These are phyloP conservation scores for Octodon degus DNA, from an alignment of 2,113 vertebrate genomes.

Conservation along the genomic window DNA sequence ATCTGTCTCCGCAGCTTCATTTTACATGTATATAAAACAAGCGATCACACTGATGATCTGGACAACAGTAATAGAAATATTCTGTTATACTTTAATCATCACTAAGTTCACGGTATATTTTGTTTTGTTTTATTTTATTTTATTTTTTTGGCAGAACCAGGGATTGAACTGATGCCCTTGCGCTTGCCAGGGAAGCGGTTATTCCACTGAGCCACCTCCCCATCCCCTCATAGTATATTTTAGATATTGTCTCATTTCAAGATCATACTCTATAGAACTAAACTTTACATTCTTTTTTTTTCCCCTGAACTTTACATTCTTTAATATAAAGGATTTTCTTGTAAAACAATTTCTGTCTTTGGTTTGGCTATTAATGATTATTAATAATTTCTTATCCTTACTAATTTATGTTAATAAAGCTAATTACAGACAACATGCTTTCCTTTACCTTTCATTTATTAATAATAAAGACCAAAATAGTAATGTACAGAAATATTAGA, in stretches of 20 bases:
- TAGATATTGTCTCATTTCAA: constrained; percentile 38
- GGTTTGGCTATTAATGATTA: constrained; percentile 26
- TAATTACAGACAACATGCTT: not conserved
- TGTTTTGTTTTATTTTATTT: not conserved
- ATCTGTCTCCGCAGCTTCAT: not conserved
- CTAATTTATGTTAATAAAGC: constrained; percentile 50
- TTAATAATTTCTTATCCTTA: constrained; percentile 40
- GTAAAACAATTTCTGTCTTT: constrained; percentile 51
- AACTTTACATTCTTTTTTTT: constrained; percentile 25
- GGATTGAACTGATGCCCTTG: too few species aligned
- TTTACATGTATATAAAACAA: not conserved
- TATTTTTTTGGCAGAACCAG: too few species aligned
- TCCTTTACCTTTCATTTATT: constrained; percentile 37
- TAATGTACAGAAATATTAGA: not conserved
- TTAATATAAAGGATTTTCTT: constrained; percentile 31
- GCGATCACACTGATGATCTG: not conserved
- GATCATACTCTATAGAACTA: not conserved
- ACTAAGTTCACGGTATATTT: constrained; percentile 32
- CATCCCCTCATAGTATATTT: constrained; percentile 5
- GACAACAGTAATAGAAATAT: not conserved
- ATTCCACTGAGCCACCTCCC: too few species aligned
- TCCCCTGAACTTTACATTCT: not conserved
- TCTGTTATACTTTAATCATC: not conserved
- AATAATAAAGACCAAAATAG: constrained; percentile 28
- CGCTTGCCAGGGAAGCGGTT: too few species aligned